Base-by-base conservation (phyloP, 2,797 vertebrate species). In the Etheostoma nigrum region DNA sequence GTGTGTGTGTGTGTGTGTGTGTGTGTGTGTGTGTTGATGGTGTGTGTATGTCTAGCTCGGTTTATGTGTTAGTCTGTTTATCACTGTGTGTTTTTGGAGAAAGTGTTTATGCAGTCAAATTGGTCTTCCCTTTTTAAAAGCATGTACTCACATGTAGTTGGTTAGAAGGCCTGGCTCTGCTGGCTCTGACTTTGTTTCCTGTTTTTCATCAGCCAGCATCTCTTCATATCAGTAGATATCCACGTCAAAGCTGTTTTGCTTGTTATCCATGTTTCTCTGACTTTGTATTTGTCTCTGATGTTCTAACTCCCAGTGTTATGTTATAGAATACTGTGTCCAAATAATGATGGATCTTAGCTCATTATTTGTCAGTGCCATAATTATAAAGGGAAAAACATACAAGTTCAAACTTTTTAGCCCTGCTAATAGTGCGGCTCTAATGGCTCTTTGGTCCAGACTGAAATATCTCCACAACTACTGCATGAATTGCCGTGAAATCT, bases 91-190 rank as follows among this genome's bases (percentile, higher is more conserved):
- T 81, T 83, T 40, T 68, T 77, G 67, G 81, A 78, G 82, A 89
- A 88, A 89, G 86, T 90, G 87, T 91, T 88, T 88, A 84, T 49
- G 68, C 72, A 44, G 76, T 85, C 25, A 80, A 78, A 82, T 71
- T 66, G 68, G 16, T 74, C 76, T 71, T 70, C 53, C 19, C 67
- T 57, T 78, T 40, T 64, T 79, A 40, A 67, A 74, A 82, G 69
- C 58, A 52, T 58, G 75, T 74, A 14, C 27, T 86, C 70, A 73
- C 72, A 82, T 85, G 83, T 66, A 48, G 79, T 2, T n/a, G 54
- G 65, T 82, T 63, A 48, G 65, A 44, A 27, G 49, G 14, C 62
- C 71, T 49, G 60, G 68, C 57, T 74, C 54, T 42, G 64, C 36
- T 36, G 51, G 12, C 71, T 70, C 48, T 21, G 9, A 19, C 23